phyloP scores from a whole-genome alignment of 53 echinoderm and acorn worm species.

The Henricia sp. region DNA sequence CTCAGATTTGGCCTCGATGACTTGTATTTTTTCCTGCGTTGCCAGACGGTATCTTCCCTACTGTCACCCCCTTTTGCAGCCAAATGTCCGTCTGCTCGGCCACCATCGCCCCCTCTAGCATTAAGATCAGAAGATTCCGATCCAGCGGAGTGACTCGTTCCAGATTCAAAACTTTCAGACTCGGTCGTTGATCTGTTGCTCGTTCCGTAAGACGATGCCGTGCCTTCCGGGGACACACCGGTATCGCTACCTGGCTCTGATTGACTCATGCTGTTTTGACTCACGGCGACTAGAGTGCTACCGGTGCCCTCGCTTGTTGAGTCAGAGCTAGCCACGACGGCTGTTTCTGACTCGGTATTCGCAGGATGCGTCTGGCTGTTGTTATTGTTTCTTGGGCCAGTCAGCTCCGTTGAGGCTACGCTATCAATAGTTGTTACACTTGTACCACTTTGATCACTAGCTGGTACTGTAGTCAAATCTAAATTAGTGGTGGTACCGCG shows the following conservation, averaged over 20 bases:
- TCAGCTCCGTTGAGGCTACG: neutral
- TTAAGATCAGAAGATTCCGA: slow-evolving; percentile 32
- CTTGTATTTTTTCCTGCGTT: slow-evolving; percentile 67
- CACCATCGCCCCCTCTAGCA: slow-evolving; percentile 7
- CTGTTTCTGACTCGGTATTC: slow-evolving; percentile 26
- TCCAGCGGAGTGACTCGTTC: slow-evolving; percentile 46
- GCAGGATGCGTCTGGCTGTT: slow-evolving; percentile 68
- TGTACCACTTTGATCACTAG: neutral
- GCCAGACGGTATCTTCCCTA: slow-evolving; percentile 59
- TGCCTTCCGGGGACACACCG: slow-evolving; percentile 13
- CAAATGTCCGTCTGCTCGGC: slow-evolving; percentile 3
- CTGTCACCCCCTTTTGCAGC: slow-evolving; percentile 30
- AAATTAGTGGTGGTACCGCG: neutral
- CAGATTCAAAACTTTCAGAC: slow-evolving; percentile 51
- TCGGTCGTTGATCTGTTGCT: slow-evolving; percentile 22
- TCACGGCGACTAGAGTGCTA: neutral
- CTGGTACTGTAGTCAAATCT: too few species aligned
- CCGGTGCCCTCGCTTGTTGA: slow-evolving; percentile 20
- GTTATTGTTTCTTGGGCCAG: slow-evolving; percentile 77
- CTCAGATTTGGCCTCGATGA: slow-evolving; percentile 73
- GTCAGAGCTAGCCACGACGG: neutral
- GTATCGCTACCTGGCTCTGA: slow-evolving; percentile 20
- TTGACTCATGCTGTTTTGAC: slow-evolving; percentile 19
- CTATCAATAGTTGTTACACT: neutral
- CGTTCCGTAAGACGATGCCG: slow-evolving; percentile 18